Evolutionary conservation across 2,113 vertebrate genomes (phyloP).

Genomic region (Tylochromis polylepis): DNA sequence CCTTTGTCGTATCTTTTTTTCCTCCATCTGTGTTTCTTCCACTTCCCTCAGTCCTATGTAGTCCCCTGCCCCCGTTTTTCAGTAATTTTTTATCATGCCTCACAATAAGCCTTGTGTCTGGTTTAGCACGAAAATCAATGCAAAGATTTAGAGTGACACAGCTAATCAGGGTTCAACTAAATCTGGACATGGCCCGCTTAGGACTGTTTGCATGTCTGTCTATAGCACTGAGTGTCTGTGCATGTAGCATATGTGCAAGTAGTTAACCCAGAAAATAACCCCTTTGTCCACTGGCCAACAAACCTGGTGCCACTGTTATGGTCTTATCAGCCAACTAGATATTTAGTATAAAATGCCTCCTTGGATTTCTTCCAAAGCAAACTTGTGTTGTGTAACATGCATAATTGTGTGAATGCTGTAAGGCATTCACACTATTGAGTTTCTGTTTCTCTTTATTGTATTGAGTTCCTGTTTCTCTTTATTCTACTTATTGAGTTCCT

Average conservation of each 20-base stretch:
- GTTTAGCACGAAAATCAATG: conserved; percentile 35
- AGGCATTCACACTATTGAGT: too few relatives aligned
- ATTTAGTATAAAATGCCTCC: not conserved
- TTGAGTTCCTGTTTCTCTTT: too few relatives aligned
- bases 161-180: conserved; percentile 59
- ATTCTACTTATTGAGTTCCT: too few relatives aligned
- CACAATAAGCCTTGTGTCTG: conserved; percentile 40
- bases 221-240: conserved; percentile 6
- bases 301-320: not conserved
- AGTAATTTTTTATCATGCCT: not conserved
- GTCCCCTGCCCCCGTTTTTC: not conserved
- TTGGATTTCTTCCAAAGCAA: not conserved
- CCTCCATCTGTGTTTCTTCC: not conserved
- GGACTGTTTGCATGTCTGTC: not conserved
- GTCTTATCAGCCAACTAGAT: not conserved
- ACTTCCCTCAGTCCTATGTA: not conserved
- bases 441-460: too few relatives aligned
- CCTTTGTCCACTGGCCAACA: not conserved
- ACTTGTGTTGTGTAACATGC: not conserved
- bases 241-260: too few relatives aligned
- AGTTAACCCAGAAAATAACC: not conserved
- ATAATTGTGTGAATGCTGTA: too few relatives aligned
- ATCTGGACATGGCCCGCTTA: conserved; percentile 43
- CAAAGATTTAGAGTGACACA: conserved; percentile 46
- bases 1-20: not conserved